Base-by-base conservation (phyloP, 1,140 invertebrate species). In the Tetramorium simillimum region DNA sequence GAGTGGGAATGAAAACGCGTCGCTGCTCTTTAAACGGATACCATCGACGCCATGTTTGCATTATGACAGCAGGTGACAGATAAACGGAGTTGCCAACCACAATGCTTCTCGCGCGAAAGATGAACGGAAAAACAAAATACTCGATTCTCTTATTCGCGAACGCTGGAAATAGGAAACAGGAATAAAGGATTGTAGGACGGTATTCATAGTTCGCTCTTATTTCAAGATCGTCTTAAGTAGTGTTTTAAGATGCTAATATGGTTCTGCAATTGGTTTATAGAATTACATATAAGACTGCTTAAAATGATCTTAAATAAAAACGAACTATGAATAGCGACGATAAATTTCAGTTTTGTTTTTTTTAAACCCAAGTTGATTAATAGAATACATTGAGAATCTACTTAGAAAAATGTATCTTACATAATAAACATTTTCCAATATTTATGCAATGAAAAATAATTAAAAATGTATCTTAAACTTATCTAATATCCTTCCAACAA, bases 41-140 rank as follows among this genome's bases (percentile, higher is more conserved):
- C 24, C 72, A 82, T 69, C 21, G 73, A 58, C 89, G 82, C 89
- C 89, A 91, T 91, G 65, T 91, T 91, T 89, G 63, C 40, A 78
- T 75, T 14, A 16, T 72, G 72, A 87, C 67, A 75, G 12, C 73
- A 0, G 9, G 24, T 63, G 63, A 87, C 51, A 62, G 5, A 51
- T 24, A 5, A 78, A 12, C 72, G 73, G 63, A 65, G 85, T 21
- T 87, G n/a, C 88, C 88, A 86, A 90, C 63, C 10, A 10, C 2
- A 4, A 43, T 46, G n/a, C 1, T 18, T 77, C 16, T 75, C 24
- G 21, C 75, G 56, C 56, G 51, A 40, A 37, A 53, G 28, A 75
- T 10, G 2, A 56, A 40, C 40, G 6, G 4, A 21, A 21, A 67
- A 40, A 40, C 24, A 10, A 5, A 24, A 3, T 0, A 21, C 1